Evolutionary conservation across 2,888 invertebrate genomes (phyloP), one percentile per base, ranked within the genome.

Genomic region (Cerceris ruficornis): DNA sequence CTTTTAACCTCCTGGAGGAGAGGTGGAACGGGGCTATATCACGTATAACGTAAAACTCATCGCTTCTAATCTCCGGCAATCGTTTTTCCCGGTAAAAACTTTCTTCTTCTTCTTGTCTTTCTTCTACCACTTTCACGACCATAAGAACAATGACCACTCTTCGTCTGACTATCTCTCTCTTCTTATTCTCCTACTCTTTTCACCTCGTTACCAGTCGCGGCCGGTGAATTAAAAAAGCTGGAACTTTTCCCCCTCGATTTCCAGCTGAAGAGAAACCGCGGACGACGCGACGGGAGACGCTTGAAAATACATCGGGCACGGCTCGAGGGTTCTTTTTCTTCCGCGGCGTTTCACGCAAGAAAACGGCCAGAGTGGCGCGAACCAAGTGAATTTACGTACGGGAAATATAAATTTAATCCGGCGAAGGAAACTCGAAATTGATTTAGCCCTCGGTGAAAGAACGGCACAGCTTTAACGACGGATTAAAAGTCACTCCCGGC

Each of bases 41-140:
- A 42, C 69, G 61, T 46, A 15, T 2, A 14, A 39, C 28, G 39
- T 62, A 58, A 73, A 77, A 69, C 43, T 62, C 66, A 6, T 41
- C 61, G 67, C 28, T 28, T 67, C 74, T 69, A 79, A 78, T 78
- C 78, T 67, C 69, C 15, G 52, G 67, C 69, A 66, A 79, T 79
- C 78, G 69, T 50, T 28, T 54, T 13, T n/a, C 49, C 9, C 73
- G 58, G 61, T 67, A 54, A 66, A 58, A 79, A 69, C 64, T 73
- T 73, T 62, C 68, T 39, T 54, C 46, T 11, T 59, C 13, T 28
- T 49, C 43, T 28, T 28, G 28, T 28, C 28, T 28, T 28, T 28
- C 28, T 28, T 28, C 28, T 28, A 28, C 28, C 28, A 41, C 58
- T 59, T 62, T 60, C 68, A 52, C 57, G 54, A 61, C 46, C 7